Evolutionary conservation across 2,888 invertebrate genomes (phyloP).

Genomic region (Lypha dubia): DNA sequence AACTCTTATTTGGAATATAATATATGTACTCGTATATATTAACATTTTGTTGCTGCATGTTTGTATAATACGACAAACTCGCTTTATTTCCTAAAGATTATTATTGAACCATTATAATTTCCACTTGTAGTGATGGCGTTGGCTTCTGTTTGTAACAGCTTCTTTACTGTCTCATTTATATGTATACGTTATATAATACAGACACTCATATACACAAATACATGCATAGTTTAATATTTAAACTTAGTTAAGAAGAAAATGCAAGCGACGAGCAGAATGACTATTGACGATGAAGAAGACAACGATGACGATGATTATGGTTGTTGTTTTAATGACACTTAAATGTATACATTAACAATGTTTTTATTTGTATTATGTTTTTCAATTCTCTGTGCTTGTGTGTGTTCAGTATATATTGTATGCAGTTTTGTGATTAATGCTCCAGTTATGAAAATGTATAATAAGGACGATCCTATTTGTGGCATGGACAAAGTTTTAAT

Average conservation of each 20-base stretch:
- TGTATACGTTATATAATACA: not conserved
- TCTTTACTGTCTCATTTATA: not conserved
- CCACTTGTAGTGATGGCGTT: constrained; percentile 34
- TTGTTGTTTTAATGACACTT: constrained; percentile 65
- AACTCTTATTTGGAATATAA: no score
- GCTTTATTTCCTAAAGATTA: constrained; percentile 52
- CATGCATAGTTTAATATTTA: not conserved
- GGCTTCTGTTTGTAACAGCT: constrained; percentile 31
- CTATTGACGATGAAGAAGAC: constrained; percentile 19
- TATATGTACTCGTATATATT: no score
- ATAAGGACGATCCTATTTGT: not conserved
- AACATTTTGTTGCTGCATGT: not conserved
- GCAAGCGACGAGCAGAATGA: not conserved
- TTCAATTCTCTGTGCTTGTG: not conserved
- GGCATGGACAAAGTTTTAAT: no score
- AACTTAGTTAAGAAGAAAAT: not conserved
- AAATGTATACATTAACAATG: constrained; percentile 61
- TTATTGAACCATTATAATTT: constrained; percentile 53
- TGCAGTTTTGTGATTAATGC: not conserved
- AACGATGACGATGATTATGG: constrained; percentile 39
- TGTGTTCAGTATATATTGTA: not conserved
- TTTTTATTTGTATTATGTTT: constrained; percentile 41
- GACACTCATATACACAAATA: no score
- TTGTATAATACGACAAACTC: constrained; percentile 6
- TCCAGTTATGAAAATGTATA: not conserved